These are phyloP conservation scores for Pammene aurita DNA, from an alignment of 2,888 invertebrate genomes.

Conservation along the genomic window DNA sequence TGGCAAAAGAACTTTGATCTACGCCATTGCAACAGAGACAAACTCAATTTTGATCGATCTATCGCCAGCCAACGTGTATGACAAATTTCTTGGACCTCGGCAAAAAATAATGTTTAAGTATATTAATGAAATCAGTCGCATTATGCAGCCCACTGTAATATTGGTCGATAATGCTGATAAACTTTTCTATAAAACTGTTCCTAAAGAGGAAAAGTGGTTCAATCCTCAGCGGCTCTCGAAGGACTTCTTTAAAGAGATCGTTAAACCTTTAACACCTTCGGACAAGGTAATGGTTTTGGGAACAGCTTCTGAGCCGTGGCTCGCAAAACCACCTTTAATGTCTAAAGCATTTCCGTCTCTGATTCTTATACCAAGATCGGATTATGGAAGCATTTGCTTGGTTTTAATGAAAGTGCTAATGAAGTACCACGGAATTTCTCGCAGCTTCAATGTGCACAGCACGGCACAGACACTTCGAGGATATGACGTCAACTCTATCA, in stretches of 20 bases:
- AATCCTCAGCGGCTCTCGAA: conserved; percentile 88
- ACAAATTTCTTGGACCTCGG: conserved; percentile 87
- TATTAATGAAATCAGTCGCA: conserved; percentile 85
- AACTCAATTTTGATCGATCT: conserved; percentile 90
- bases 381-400: conserved; percentile 84
- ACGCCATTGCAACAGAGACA: conserved; percentile 89
- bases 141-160: conserved; percentile 89
- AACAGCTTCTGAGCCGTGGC: conserved; percentile 87
- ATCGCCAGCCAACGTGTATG: conserved; percentile 86
- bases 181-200: conserved; percentile 87
- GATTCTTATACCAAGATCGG: conserved; percentile 80
- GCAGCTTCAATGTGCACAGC: conserved; percentile 83
- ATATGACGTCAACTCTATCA: conserved; percentile 80
- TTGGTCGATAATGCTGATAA: conserved; percentile 87
- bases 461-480: conserved; percentile 81
- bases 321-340: conserved; percentile 73
- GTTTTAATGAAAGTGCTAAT: conserved; percentile 82
- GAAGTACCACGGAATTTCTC: conserved; percentile 83
- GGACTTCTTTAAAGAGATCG: conserved; percentile 86
- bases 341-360: conserved; percentile 84
- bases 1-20: conserved; percentile 88
- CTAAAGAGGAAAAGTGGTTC: conserved; percentile 83
- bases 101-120: conserved; percentile 86
- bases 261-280: conserved; percentile 85
- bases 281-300: conserved; percentile 89